Base-by-base conservation (phyloP, 2,888 invertebrate genomes). In the Sepiola atlantica region DNA sequence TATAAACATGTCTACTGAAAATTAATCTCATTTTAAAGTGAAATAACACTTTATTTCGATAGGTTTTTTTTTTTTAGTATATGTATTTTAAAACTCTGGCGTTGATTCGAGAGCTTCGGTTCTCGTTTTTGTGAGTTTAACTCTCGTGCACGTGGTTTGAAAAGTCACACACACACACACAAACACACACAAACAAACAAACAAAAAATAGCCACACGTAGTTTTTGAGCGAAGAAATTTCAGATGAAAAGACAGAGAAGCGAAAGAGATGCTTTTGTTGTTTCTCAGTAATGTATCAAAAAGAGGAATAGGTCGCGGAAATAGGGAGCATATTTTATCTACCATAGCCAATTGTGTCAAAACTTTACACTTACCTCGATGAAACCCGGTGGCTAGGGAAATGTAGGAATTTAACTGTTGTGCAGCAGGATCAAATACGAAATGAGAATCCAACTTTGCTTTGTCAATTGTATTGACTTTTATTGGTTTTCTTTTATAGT, bases 251-350 rank as follows among this genome's bases (percentile, higher is more conserved):
- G 14, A 32, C 4, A 77, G 18, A 77, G n/a, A 77, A 77, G 16
- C n/a, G 18, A 77, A 1, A 14, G n/a, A 77, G 32, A 77, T 77
- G n/a, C 3, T 77, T 77, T 77, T 32, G n/a, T 77, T 16, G n/a
- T n/a, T n/a, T n/a, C 10, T 77, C 77, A n/a, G n/a, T 32, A 77
- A 77, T 77, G 77, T 16, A 77, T n/a, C n/a, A n/a, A n/a, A 77
- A 77, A 77, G 24, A n/a, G 28, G 77, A 16, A 77, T 77, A n/a
- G n/a, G 16, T 77, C 16, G 3, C n/a, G 77, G 32, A 3, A 77
- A 77, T 77, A 77, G n/a, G 14, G n/a, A 77, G n/a, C n/a, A 77
- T 77, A 77, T 77, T 77, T 77, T 77, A n/a, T 77, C 77, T 77
- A n/a, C 45, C 8, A 45, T 45, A 8, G 45, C 8, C 45, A 45